Evolutionary conservation across 2,113 vertebrate species (phyloP).

Genomic region (Pseudorhombus dupliciocellatus): DNA sequence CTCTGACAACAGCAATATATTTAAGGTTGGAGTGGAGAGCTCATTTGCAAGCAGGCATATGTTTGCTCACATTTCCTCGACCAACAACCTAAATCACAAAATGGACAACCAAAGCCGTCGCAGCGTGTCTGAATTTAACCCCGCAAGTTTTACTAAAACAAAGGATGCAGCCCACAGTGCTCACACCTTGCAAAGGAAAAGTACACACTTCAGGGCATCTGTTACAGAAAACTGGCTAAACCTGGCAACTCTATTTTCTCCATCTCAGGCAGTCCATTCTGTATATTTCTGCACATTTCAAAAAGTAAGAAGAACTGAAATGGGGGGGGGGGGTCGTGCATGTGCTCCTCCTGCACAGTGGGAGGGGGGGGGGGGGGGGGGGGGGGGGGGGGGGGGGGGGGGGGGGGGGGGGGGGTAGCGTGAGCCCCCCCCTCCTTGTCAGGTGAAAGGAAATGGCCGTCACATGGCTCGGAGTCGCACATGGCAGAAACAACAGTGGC

Average conservation of each 20-base stretch:
- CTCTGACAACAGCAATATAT: neutral
- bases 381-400: too few relatives aligned
- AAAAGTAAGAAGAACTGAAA: too few relatives aligned
- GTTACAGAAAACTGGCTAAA: too few relatives aligned
- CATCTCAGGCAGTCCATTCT: too few relatives aligned
- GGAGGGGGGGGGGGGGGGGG: too few relatives aligned
- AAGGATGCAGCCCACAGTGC: neutral
- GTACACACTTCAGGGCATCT: too few relatives aligned
- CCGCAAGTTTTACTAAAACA: neutral
- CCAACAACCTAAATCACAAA: too few relatives aligned
- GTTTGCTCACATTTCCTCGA: conserved; percentile 7
- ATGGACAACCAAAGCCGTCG: neutral
- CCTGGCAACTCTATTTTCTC: too few relatives aligned
- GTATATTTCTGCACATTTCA: too few relatives aligned
- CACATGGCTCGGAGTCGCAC: neutral
- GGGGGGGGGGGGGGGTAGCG: neutral
- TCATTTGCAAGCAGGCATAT: conserved; percentile 2
- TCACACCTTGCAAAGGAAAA: too few relatives aligned
- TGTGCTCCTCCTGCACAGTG: neutral
- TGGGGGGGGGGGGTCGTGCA: too few relatives aligned
- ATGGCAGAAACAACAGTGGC: conserved; percentile 1
- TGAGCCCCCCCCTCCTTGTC: neutral
- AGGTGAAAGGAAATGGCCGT: neutral
- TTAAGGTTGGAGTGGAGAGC: neutral
- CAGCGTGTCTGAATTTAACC: neutral